Conservation (phyloP, 2,888 invertebrate genomes). For the Cactoblastis cactorum region DNA sequence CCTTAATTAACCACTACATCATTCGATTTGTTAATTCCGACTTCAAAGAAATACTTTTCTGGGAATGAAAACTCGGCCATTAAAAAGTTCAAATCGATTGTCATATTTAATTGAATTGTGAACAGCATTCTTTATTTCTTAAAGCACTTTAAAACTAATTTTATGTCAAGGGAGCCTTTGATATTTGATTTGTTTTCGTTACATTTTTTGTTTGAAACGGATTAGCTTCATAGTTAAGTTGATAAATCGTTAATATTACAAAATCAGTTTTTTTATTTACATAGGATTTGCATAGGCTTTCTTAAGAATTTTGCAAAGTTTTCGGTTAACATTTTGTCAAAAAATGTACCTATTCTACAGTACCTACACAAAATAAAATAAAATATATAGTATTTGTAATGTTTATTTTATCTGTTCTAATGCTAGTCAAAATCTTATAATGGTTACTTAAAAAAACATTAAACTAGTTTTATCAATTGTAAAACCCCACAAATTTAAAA, state of each 20-base stretch:
- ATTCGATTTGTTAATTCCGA: conserved; percentile 35
- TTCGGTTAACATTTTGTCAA: no score
- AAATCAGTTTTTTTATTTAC: no score
- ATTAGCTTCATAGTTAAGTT: background rate
- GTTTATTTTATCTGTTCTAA: no score
- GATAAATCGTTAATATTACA: background rate
- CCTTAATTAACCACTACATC: conserved; percentile 49
- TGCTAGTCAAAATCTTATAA: no score
- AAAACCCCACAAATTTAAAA: no score
- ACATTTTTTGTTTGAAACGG: background rate
- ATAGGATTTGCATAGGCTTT: no score
- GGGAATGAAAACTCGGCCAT: conserved; percentile 9
- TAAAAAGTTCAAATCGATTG: conserved; percentile 10
- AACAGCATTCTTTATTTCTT: conserved; percentile 11
- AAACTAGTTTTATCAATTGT: no score
- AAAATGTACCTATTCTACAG: no score
- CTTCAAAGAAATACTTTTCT: conserved; percentile 37
- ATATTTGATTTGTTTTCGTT: background rate
- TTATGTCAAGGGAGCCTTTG: background rate
- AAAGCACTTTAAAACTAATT: conserved; percentile 10
- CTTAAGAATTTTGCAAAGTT: no score
- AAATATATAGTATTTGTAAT: no score
- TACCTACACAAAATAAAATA: no score
- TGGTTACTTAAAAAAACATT: no score
- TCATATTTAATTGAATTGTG: conserved; percentile 14